These are phyloP conservation scores for Rhinogobius similis DNA, from an alignment of 2,113 vertebrate genomes.

Conservation along the genomic window DNA sequence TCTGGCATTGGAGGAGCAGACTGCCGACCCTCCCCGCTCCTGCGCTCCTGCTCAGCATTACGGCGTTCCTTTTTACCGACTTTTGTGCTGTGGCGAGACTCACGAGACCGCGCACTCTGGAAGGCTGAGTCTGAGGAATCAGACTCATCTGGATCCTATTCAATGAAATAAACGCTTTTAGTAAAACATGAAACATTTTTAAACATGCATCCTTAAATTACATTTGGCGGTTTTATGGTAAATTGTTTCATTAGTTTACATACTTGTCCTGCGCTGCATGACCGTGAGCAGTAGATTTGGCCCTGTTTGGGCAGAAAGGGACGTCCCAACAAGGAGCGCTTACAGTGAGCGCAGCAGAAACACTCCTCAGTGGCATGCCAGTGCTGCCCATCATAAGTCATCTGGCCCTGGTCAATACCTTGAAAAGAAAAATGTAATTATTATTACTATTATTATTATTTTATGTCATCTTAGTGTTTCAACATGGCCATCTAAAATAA, in stretches of 20 bases:
- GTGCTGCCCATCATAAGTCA: constrained; percentile 97
- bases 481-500: background rate
- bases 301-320: constrained; percentile 97
- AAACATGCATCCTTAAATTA: background rate
- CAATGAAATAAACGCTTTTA: constrained; percentile 10
- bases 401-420: constrained; percentile 99
- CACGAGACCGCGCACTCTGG: constrained; percentile 93
- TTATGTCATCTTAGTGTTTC: background rate
- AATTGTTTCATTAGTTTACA: background rate
- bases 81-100: constrained; percentile 92
- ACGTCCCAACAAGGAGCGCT: constrained; percentile 92
- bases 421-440: constrained; percentile 9
- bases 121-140: constrained; percentile 97
- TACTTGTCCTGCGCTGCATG: constrained; percentile 90
- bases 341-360: constrained; percentile 96
- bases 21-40: constrained; percentile 61
- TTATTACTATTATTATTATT: too few species aligned
- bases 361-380: constrained; percentile 98
- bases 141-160: constrained; percentile 88
- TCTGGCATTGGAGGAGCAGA: constrained; percentile 79
- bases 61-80: constrained; percentile 88
- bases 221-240: background rate
- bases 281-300: constrained; percentile 96
- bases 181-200: background rate
- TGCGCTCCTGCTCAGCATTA: constrained; percentile 68